A percentile compares a stretch with the other conserved stretches of the same genome.
phyloP scores from a whole-genome alignment of 1,140 invertebrate species.

The Trichogramma pretiosum region DNA sequence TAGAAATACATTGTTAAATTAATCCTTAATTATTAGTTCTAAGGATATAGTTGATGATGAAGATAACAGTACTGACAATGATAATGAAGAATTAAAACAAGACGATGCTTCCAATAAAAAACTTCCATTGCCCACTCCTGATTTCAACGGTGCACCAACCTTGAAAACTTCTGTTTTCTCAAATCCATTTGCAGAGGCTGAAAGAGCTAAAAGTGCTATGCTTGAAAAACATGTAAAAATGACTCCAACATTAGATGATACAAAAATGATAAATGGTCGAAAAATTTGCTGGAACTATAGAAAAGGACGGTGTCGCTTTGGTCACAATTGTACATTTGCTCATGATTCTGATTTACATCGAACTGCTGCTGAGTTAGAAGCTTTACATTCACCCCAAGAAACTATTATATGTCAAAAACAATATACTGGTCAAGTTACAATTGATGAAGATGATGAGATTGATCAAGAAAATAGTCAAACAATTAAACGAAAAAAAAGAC shows the following conservation, averaged over 20 bases:
- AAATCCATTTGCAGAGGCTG: conserved; percentile 85
- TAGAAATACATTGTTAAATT: no score
- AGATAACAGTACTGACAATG: conserved; percentile 21
- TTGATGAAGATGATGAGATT: conserved; percentile 42
- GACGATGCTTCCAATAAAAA: conserved; percentile 36
- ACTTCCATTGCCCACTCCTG: conserved; percentile 48
- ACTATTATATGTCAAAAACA: conserved; percentile 43
- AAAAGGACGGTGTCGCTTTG: conserved; percentile 82
- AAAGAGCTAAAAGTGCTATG: conserved; percentile 75
- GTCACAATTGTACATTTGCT: conserved; percentile 85
- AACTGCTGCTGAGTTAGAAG: conserved; percentile 48
- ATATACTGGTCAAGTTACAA: conserved; percentile 30
- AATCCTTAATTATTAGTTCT: conserved; percentile 37
- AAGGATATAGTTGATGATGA: conserved; percentile 31
- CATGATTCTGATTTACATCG: conserved; percentile 78
- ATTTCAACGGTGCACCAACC: conserved; percentile 40
- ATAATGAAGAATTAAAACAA: conserved; percentile 22
- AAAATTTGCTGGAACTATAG: conserved; percentile 91
- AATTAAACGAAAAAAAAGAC: conserved; percentile 59
- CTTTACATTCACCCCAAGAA: conserved; percentile 46
- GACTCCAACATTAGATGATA: conserved; percentile 59
- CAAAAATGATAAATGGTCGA: conserved; percentile 71
- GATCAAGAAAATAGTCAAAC: conserved; percentile 50
- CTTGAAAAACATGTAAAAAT: conserved; percentile 92
- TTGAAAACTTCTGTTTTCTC: conserved; percentile 67